phyloP scores from a whole-genome alignment of 30 jellyfish, hydroid and myxozoan genomes.

The Hydra vulgaris region DNA sequence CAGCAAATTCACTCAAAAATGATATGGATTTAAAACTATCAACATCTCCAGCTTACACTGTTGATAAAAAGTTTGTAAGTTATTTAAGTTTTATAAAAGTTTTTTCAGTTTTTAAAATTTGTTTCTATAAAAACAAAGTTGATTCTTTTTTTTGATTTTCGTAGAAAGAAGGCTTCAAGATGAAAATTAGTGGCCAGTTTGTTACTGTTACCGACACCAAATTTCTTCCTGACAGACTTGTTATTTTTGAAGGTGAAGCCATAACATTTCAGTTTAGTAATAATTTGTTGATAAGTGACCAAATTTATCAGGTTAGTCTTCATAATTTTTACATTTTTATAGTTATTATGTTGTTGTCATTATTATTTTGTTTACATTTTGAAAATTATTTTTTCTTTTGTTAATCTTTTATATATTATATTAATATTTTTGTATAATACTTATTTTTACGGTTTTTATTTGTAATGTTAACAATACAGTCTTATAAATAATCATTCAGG shows the following conservation, averaged over 20 bases:
- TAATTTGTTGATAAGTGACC: background rate
- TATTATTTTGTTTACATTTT: too few species aligned
- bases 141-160: background rate
- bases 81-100: too few species aligned
- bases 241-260: conserved; percentile 39
- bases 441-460: too few species aligned
- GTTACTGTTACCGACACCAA: conserved; percentile 29
- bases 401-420: too few species aligned
- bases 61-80: conserved; percentile 28
- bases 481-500: too few species aligned
- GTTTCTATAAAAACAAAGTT: too few species aligned
- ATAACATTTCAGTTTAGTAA: conserved; percentile 16
- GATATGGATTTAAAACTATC: background rate
- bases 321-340: too few species aligned
- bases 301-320: conserved; percentile 3
- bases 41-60: conserved; percentile 2
- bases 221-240: conserved; percentile 36
- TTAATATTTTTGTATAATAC: too few species aligned
- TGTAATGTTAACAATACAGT: too few species aligned
- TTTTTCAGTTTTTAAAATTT: too few species aligned
- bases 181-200: conserved; percentile 34
- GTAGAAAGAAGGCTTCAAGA: conserved; percentile 35
- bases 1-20: background rate
- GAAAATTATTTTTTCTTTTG: too few species aligned
- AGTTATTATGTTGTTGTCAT: too few species aligned